These are phyloP conservation scores for Oenanthe melanoleuca DNA, from an alignment of 2,113 vertebrate species.

Conservation along the genomic window DNA sequence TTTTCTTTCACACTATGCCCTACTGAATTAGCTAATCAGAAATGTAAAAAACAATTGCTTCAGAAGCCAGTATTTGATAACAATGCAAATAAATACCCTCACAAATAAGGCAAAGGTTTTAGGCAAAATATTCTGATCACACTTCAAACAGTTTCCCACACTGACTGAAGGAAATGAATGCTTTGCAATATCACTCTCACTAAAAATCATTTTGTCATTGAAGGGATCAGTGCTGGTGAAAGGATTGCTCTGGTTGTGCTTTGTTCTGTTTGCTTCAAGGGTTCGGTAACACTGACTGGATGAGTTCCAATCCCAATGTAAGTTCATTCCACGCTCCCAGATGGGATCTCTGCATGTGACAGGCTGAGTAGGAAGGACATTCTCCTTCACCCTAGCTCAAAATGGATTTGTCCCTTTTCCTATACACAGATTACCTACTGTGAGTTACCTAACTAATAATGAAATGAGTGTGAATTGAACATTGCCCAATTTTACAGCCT, in stretches of 20 bases:
- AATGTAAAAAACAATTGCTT: background rate
- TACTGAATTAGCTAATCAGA: background rate
- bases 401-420: background rate
- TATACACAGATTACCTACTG: background rate
- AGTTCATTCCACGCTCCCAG: background rate
- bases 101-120: background rate
- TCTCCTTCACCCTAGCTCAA: background rate
- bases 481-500: background rate
- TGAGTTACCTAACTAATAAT: background rate
- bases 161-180: background rate
- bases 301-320: background rate
- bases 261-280: background rate
- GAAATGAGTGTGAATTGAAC: background rate
- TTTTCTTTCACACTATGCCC: background rate
- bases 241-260: background rate
- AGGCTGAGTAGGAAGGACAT: background rate
- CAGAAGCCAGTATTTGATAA: background rate
- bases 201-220: accelerated
- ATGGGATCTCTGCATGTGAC: background rate
- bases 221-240: background rate
- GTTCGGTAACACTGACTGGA: background rate
- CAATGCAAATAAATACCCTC: background rate
- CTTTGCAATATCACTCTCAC: background rate
- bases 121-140: background rate
- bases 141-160: background rate